Conservation (phyloP, 2,113 vertebrate genomes). For the Gambusia holbrooki region DNA sequence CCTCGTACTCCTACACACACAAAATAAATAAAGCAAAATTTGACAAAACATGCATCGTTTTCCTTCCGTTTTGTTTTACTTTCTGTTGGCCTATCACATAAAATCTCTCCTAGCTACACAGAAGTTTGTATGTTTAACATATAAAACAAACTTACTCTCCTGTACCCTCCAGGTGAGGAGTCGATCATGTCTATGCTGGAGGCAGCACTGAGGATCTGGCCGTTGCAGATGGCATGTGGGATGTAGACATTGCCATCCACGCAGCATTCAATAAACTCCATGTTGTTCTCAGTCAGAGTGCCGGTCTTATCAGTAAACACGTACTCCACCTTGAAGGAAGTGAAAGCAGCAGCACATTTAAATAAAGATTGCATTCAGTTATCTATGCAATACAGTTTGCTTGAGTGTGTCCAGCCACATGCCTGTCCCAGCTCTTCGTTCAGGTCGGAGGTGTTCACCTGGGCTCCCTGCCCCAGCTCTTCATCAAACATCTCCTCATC, state of each 20-base stretch:
- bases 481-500: slow-evolving; percentile 97
- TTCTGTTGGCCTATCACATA: not conserved
- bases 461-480: slow-evolving; percentile 89
- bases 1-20: slow-evolving; percentile 87
- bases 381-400: not conserved
- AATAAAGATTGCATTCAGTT: not conserved
- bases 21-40: not conserved
- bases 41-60: not conserved
- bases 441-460: slow-evolving; percentile 97
- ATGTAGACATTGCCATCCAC: slow-evolving; percentile 94
- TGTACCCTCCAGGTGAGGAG: slow-evolving; percentile 87
- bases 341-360: not conserved
- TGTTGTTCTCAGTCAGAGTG: slow-evolving; percentile 98
- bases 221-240: slow-evolving; percentile 92
- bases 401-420: not conserved
- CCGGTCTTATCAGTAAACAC: slow-evolving; percentile 98
- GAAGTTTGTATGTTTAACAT: not conserved
- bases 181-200: slow-evolving; percentile 96
- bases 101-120: not conserved
- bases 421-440: slow-evolving; percentile 99
- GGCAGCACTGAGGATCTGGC: slow-evolving; percentile 89
- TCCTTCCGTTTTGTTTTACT: not conserved
- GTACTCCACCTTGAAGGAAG: slow-evolving; percentile 89
- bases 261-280: slow-evolving; percentile 97
- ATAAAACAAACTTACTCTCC: slow-evolving; percentile 80